These are phyloP conservation scores for Drosophila rhopaloa DNA, from an alignment of 1,140 invertebrate genomes.

Conservation along the genomic window DNA sequence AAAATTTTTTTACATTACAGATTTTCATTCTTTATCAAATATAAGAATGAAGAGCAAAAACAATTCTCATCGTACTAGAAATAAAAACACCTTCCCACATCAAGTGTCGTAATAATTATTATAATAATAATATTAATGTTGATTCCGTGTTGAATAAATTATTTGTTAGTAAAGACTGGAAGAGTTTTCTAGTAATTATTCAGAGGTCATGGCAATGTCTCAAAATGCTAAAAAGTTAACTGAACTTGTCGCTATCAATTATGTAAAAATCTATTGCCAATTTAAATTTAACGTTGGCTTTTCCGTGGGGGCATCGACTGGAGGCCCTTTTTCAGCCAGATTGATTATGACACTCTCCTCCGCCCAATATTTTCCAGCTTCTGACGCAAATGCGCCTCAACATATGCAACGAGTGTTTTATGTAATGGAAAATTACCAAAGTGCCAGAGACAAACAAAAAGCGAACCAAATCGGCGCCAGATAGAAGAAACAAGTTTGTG, in stretches of 20 bases:
- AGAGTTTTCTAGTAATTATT: not conserved
- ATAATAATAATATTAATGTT: not conserved
- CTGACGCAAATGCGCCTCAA: slow-evolving; percentile 62
- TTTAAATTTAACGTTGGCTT: slow-evolving; percentile 26
- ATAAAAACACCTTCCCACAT: too few species aligned
- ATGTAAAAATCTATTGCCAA: slow-evolving; percentile 48
- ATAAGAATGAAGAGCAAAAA: too few species aligned
- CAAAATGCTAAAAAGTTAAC: slow-evolving; percentile 8
- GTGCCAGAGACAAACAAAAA: slow-evolving; percentile 19
- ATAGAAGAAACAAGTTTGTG: slow-evolving; percentile 51
- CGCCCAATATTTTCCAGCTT: slow-evolving; percentile 3
- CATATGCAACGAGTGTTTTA: slow-evolving; percentile 52
- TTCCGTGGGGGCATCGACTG: not conserved
- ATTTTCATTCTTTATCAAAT: too few species aligned
- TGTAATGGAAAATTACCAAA: slow-evolving; percentile 70
- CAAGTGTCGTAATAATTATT: not conserved
- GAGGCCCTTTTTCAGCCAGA: slow-evolving; percentile 3
- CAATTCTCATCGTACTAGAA: too few species aligned
- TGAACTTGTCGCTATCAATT: slow-evolving; percentile 40
- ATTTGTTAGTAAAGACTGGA: slow-evolving; percentile 16
- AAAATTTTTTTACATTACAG: too few species aligned
- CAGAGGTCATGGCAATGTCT: slow-evolving; percentile 22
- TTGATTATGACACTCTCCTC: slow-evolving; percentile 37
- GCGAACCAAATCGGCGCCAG: slow-evolving; percentile 38
- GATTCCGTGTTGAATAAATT: slow-evolving; percentile 23